phyloP scores from a whole-genome alignment of 2,113 vertebrate species.

The Elanoides forficatus region DNA sequence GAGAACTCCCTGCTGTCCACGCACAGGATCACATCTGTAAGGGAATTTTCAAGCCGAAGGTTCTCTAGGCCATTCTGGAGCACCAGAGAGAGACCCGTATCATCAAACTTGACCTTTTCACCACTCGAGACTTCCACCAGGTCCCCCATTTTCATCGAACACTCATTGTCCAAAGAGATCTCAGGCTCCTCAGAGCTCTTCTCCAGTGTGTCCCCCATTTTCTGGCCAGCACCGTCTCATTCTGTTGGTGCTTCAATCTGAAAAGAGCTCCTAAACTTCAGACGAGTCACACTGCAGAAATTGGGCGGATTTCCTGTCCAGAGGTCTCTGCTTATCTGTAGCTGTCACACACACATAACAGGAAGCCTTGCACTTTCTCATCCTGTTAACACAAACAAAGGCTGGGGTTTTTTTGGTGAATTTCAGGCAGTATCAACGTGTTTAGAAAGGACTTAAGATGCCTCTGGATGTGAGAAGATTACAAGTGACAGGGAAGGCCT shows the following conservation, averaged over 20 bases:
- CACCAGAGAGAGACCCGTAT: constrained; percentile 82
- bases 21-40: constrained; percentile 87
- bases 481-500: constrained; percentile 4
- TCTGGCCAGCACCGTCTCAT: constrained; percentile 55
- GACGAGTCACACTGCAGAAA: constrained; percentile 73
- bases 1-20: constrained; percentile 87
- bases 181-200: constrained; percentile 78
- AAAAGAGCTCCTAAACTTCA: constrained; percentile 58
- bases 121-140: constrained; percentile 68
- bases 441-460: constrained; percentile 52
- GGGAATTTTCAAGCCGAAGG: constrained; percentile 85
- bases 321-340: constrained; percentile 79
- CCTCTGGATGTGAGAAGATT: constrained; percentile 49
- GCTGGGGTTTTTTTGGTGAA: constrained; percentile 20
- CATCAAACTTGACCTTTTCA: constrained; percentile 80
- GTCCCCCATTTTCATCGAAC: constrained; percentile 56
- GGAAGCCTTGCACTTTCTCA: constrained; percentile 85
- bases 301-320: constrained; percentile 82
- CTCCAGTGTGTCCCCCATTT: constrained; percentile 85
- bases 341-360: constrained; percentile 84
- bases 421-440: constrained; percentile 40
- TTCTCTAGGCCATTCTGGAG: constrained; percentile 90
- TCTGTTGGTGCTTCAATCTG: constrained; percentile 59
- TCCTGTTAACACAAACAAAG: constrained; percentile 78
- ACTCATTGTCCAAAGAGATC: constrained; percentile 51